Conservation (phyloP, 2,888 invertebrate species). For the Eristalis arbustorum region DNA sequence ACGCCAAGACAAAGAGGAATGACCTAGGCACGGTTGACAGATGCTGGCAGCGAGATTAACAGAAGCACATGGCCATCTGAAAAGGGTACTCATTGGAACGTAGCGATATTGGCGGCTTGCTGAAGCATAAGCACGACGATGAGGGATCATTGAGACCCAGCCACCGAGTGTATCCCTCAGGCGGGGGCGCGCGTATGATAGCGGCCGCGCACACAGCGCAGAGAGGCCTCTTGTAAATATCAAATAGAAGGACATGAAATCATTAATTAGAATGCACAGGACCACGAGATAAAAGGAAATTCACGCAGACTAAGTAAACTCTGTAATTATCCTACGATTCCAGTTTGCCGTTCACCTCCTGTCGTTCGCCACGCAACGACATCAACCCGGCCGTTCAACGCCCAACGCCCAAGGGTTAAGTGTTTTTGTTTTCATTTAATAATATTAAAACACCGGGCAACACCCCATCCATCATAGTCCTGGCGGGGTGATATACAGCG, state of each 20-base stretch:
- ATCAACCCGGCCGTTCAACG: background rate
- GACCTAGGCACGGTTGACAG: conserved; percentile 59
- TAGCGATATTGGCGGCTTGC: background rate
- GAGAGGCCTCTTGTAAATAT: conserved; percentile 29
- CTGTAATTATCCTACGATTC: conserved; percentile 61
- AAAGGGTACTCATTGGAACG: conserved; percentile 45
- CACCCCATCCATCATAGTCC: conserved; percentile 60
- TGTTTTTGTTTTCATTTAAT: conserved; percentile 55
- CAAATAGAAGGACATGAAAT: conserved; percentile 34
- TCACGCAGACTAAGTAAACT: conserved; percentile 54
- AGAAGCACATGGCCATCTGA: conserved; percentile 44
- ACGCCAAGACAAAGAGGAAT: conserved; percentile 44
- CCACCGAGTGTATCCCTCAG: background rate
- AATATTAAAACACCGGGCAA: conserved; percentile 41
- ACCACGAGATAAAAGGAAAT: conserved; percentile 36
- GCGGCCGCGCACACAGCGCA: background rate
- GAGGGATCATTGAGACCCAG: conserved; percentile 15
- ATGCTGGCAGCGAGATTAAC: conserved; percentile 56
- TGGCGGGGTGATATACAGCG: background rate
- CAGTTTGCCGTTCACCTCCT: conserved; percentile 6
- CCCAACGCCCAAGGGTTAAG: conserved; percentile 19
- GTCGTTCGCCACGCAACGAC: background rate
- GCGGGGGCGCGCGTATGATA: background rate
- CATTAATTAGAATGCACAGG: conserved; percentile 59
- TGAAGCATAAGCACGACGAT: conserved; percentile 28